Base-by-base conservation (phyloP, 2,888 invertebrate species). In the Eupithecia vulgata region DNA sequence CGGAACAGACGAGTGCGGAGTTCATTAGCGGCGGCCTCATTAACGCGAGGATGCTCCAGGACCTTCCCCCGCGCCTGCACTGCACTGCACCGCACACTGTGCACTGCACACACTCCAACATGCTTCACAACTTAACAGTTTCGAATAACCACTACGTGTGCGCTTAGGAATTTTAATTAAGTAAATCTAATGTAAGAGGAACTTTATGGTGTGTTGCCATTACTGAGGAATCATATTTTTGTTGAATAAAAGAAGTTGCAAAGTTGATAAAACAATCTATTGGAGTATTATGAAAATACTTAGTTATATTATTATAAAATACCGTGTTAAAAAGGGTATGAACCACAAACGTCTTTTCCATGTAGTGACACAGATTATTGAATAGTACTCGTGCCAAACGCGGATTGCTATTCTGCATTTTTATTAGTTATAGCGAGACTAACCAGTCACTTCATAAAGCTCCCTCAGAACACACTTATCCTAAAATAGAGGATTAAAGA, bases 11-110 rank as follows among this genome's bases (percentile, higher is more conserved):
- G 30, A 21, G 30, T 30, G 59, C 30, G 61, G 30, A 17, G 35
- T 62, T 62, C 62, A 62, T 62, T 62, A 62, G 62, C 62, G 35
- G 34, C 30, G 62, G 15, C 62, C 62, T 62, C 62, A 62, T 62
- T 62, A 62, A 30, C 35, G n/a, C 35, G 35, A 61, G 61, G 61
- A 61, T 35, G 34, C 61, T 61, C 17, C 34, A n/a, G 61, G 34
- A 61, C 34, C 34, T 61, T 34, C 30, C 35, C 5, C 30, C 5
- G 59, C 59, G 4, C 3, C 21, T 6, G 52, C 21, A 10, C 52
- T 13, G 59, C 2, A 10, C 52, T 5, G 30, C 2, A 0, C 59
- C 25, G 59, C 59, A 6, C 59, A 59, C 59, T 30, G 25, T 21
- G 57, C 48, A 48, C 48, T 48, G 6, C n/a, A n/a, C 45, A 45